phyloP scores from a whole-genome alignment of 2,113 vertebrate species.

The Lutjanus erythropterus region DNA sequence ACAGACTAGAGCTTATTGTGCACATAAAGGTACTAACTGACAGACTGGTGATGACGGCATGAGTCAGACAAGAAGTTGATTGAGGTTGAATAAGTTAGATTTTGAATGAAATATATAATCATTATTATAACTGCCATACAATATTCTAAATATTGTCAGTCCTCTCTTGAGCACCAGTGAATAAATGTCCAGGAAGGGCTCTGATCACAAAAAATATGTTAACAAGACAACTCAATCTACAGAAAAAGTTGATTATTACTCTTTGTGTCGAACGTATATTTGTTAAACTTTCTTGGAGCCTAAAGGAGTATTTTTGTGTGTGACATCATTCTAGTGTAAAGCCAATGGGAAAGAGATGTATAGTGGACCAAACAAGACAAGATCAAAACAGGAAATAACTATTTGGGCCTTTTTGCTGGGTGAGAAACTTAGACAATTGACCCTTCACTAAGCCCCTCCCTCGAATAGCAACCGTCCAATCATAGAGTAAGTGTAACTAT shows the following conservation, averaged over 20 bases:
- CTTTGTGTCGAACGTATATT: neutral
- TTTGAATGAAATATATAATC: neutral
- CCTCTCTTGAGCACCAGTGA: too few relatives aligned
- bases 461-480: too few relatives aligned
- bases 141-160: neutral
- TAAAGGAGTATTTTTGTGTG: neutral
- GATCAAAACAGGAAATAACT: neutral
- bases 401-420: too few relatives aligned
- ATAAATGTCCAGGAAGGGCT: too few relatives aligned
- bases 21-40: neutral
- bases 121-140: neutral
- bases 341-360: neutral
- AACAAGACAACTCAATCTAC: neutral
- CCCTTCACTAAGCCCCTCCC: too few relatives aligned
- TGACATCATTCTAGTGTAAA: neutral
- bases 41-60: too few relatives aligned
- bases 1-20: neutral
- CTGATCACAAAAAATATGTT: too few relatives aligned
- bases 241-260: neutral
- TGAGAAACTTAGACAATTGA: conserved; percentile 7
- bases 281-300: neutral
- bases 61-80: too few relatives aligned
- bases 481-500: too few relatives aligned
- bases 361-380: too few relatives aligned
- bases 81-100: too few relatives aligned